These are phyloP conservation scores for Phenganax marumi DNA, from an alignment of 92 coral and sea anemone species.

Conservation along the genomic window DNA sequence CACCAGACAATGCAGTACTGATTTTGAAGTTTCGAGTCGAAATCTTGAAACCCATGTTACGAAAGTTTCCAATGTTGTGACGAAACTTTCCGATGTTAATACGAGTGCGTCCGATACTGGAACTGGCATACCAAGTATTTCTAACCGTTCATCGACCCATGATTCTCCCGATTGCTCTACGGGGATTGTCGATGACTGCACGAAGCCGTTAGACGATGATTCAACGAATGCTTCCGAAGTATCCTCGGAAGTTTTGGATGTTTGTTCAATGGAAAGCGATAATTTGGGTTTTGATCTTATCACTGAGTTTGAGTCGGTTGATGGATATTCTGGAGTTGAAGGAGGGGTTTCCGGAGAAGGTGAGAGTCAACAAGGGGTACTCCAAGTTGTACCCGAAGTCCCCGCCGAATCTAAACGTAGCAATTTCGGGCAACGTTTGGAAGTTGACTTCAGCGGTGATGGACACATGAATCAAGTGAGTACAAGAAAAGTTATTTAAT, in stretches of 20 bases:
- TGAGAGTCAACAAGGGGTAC: conserved; percentile 17
- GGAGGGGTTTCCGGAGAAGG: background rate
- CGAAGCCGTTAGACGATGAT: conserved; percentile 43
- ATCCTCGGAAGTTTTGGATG: conserved; percentile 28
- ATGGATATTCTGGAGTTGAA: background rate
- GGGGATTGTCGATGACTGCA: background rate
- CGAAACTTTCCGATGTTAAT: conserved; percentile 10
- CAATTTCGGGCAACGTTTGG: background rate
- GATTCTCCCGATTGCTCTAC: background rate
- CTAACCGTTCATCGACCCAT: too few relatives aligned
- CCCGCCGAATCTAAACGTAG: background rate
- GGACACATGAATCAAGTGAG: conserved; percentile 30
- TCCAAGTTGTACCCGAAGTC: background rate
- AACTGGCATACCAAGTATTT: conserved; percentile 49
- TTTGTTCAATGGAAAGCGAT: conserved; percentile 18
- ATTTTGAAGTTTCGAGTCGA: conserved; percentile 7
- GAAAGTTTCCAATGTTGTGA: background rate
- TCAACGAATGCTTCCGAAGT: conserved; percentile 73
- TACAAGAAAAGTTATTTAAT: background rate
- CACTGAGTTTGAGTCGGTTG: background rate
- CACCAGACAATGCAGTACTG: conserved; percentile 14
- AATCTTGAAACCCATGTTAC: background rate
- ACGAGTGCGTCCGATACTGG: conserved; percentile 54
- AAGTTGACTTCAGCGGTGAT: background rate
- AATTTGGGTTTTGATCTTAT: conserved; percentile 24